Conservation (phyloP, 2,797 vertebrate species). For the Chaetophractus vellerosus region DNA sequence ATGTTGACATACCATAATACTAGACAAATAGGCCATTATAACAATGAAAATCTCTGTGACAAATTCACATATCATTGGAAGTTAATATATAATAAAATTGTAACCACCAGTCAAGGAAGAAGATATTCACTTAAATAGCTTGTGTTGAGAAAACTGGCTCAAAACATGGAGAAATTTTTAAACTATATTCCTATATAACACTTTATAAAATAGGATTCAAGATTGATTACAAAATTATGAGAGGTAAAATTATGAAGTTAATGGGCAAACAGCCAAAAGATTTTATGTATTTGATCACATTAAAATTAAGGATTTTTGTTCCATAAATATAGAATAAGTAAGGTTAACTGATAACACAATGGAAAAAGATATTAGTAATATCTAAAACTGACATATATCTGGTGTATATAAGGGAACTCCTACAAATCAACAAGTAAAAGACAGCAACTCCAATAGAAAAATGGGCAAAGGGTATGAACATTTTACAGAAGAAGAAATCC, state of each 20-base stretch:
- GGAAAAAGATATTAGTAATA: slow-evolving; percentile 37
- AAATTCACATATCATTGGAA: background rate
- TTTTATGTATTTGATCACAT: slow-evolving; percentile 30
- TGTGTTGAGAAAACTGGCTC: slow-evolving; percentile 20
- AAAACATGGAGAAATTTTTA: background rate
- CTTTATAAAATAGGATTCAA: background rate
- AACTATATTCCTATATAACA: background rate
- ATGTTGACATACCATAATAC: background rate
- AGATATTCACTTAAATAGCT: background rate
- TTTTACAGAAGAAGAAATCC: background rate
- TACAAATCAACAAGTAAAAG: background rate
- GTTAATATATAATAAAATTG: slow-evolving; percentile 2
- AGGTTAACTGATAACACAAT: slow-evolving; percentile 36
- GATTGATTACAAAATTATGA: slow-evolving; percentile 28
- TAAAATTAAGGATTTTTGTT: slow-evolving; percentile 49
- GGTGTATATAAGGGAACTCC: background rate
- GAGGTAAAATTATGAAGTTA: slow-evolving; percentile 26
- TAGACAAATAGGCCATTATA: background rate
- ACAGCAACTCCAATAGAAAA: slow-evolving; percentile 15
- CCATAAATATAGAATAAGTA: background rate
- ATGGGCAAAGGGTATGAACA: background rate
- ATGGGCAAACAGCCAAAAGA: slow-evolving; percentile 13
- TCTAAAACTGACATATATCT: slow-evolving; percentile 36
- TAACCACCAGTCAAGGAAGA: background rate
- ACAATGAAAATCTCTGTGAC: background rate